These are phyloP conservation scores for Leptinotarsa lineolata DNA, from an alignment of 1,140 invertebrate genomes.

Conservation along the genomic window DNA sequence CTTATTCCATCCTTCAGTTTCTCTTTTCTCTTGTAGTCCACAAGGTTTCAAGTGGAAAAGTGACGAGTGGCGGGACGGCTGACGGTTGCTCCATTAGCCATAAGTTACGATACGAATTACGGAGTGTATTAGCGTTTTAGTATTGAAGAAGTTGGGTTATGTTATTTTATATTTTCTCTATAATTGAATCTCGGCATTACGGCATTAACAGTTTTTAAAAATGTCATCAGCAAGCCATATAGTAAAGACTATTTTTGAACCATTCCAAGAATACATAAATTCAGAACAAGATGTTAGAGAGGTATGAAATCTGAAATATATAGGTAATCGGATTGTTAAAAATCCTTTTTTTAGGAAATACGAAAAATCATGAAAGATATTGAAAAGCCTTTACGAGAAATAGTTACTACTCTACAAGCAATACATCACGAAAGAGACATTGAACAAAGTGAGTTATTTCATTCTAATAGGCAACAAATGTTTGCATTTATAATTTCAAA, in stretches of 20 bases:
- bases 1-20: too few relatives aligned
- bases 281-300: conserved; percentile 68
- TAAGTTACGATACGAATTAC: too few relatives aligned
- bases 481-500: neutral
- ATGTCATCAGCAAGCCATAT: conserved; percentile 26
- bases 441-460: conserved; percentile 59
- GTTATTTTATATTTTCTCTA: too few relatives aligned
- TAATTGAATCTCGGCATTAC: too few relatives aligned
- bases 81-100: too few relatives aligned
- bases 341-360: conserved; percentile 62
- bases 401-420: conserved; percentile 70
- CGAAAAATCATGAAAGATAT: conserved; percentile 68
- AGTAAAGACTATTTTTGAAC: conserved; percentile 61
- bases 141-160: too few relatives aligned
- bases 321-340: conserved; percentile 27
- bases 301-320: conserved; percentile 53
- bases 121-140: neutral
- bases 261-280: conserved; percentile 68
- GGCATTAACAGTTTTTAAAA: neutral
- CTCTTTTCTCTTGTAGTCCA: too few relatives aligned
- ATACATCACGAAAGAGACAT: conserved; percentile 68
- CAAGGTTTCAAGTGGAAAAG: too few relatives aligned
- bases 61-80: too few relatives aligned
- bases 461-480: conserved; percentile 3
- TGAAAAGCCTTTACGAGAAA: conserved; percentile 70